Evolutionary conservation across 2,888 invertebrate genomes (phyloP).

Genomic region (Euphydryas editha): DNA sequence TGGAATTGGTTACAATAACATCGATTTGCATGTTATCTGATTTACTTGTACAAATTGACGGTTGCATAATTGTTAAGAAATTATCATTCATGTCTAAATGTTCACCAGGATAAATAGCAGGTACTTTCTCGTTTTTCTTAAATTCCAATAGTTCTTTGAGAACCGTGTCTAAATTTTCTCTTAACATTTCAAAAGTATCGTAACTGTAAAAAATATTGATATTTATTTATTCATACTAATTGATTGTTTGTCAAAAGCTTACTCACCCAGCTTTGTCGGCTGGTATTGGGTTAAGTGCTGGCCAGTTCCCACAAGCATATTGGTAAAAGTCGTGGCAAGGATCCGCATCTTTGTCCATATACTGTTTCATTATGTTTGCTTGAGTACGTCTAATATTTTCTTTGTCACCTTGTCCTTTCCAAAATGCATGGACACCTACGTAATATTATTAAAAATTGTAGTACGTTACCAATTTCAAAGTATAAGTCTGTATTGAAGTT

Average conservation of each 20-base stretch:
- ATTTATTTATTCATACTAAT: no score
- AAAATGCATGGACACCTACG: slow-evolving; percentile 81
- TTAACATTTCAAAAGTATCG: slow-evolving; percentile 94
- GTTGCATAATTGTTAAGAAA: slow-evolving; percentile 50
- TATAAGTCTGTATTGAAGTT: background rate
- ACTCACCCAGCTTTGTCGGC: slow-evolving; percentile 90
- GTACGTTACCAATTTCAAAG: background rate
- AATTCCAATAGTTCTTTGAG: slow-evolving; percentile 87
- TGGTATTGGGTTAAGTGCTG: slow-evolving; percentile 92
- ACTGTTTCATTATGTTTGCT: slow-evolving; percentile 88
- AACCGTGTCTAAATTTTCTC: slow-evolving; percentile 90
- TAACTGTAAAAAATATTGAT: slow-evolving; percentile 73
- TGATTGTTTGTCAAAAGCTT: slow-evolving; percentile 17
- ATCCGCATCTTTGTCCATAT: slow-evolving; percentile 88
- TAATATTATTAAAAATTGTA: slow-evolving; percentile 1
- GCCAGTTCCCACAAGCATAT: slow-evolving; percentile 95
- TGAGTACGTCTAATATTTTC: slow-evolving; percentile 84
- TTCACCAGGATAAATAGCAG: slow-evolving; percentile 66
- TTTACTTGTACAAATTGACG: slow-evolving; percentile 26
- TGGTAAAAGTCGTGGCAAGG: slow-evolving; percentile 94
- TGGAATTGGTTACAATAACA: slow-evolving; percentile 44
- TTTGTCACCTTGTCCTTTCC: slow-evolving; percentile 83
- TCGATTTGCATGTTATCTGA: slow-evolving; percentile 45
- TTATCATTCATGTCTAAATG: slow-evolving; percentile 62
- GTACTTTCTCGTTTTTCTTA: slow-evolving; percentile 59